Conservation (phyloP, 2,888 invertebrate genomes). For the Stenodema calcarata region DNA sequence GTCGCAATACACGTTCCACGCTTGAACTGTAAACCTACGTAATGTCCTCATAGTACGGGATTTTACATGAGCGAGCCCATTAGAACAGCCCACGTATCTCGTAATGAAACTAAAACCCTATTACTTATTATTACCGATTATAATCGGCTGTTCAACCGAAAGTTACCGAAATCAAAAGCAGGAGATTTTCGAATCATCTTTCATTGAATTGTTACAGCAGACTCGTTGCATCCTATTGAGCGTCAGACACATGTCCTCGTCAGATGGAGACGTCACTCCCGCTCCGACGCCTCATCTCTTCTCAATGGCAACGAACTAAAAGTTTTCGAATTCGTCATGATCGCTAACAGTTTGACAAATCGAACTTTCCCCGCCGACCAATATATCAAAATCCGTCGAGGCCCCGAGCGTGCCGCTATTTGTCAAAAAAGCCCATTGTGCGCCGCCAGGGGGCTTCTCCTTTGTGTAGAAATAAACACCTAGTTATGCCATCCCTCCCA, state of each 20-base stretch:
- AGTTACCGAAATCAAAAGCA: no score
- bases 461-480: slow-evolving; percentile 43
- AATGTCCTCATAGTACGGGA: no score
- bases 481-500: slow-evolving; percentile 35
- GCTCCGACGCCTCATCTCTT: neutral
- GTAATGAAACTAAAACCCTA: no score
- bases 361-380: neutral
- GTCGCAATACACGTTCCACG: no score
- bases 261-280: slow-evolving; percentile 32
- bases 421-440: slow-evolving; percentile 35
- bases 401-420: slow-evolving; percentile 31
- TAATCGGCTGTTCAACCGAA: no score
- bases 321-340: slow-evolving; percentile 41
- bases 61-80: no score
- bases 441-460: neutral
- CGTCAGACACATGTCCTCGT: slow-evolving; percentile 17
- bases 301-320: neutral
- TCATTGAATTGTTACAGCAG: neutral
- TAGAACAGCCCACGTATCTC: no score
- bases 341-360: slow-evolving; percentile 41
- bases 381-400: slow-evolving; percentile 33
- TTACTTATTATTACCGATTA: no score
- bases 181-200: no score
- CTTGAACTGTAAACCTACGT: no score
- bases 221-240: neutral